These are phyloP conservation scores for Propithecus perrieri DNA, from an alignment of 2,797 vertebrate genomes.

Conservation along the genomic window DNA sequence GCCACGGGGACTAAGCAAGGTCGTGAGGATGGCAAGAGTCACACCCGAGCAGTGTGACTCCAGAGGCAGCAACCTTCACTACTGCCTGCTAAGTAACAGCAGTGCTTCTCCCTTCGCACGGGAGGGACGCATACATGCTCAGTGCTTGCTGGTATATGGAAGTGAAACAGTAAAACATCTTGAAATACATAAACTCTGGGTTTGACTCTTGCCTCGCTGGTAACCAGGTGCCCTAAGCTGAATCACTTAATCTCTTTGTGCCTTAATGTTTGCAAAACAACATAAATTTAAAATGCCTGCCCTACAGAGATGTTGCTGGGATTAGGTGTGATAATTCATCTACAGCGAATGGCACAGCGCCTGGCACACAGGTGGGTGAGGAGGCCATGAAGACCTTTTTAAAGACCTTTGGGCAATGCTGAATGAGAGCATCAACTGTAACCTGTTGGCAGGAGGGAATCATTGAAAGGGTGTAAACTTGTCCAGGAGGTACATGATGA, in stretches of 20 bases:
- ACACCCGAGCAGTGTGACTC: neutral
- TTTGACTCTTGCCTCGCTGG: neutral
- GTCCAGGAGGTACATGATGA: neutral
- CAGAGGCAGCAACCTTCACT: neutral
- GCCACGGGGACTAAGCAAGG: neutral
- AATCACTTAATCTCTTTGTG: neutral
- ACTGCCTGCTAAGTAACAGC: no score
- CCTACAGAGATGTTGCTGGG: neutral
- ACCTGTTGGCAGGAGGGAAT: neutral
- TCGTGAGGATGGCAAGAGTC: neutral
- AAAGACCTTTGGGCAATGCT: neutral
- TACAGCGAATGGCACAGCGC: neutral
- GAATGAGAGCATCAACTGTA: neutral
- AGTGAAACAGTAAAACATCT: neutral
- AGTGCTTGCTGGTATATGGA: neutral
- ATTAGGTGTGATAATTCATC: neutral
- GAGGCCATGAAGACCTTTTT: neutral
- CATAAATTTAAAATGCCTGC: neutral
- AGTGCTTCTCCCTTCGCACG: rapidly evolving
- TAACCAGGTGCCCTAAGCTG: neutral
- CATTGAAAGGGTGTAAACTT: neutral
- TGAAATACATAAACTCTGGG: neutral
- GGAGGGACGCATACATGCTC: rapidly evolving
- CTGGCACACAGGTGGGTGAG: neutral
- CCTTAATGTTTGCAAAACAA: neutral